Evolutionary conservation across 2,113 vertebrate genomes (phyloP).

Genomic region (Ptychochromis oligacanthus): DNA sequence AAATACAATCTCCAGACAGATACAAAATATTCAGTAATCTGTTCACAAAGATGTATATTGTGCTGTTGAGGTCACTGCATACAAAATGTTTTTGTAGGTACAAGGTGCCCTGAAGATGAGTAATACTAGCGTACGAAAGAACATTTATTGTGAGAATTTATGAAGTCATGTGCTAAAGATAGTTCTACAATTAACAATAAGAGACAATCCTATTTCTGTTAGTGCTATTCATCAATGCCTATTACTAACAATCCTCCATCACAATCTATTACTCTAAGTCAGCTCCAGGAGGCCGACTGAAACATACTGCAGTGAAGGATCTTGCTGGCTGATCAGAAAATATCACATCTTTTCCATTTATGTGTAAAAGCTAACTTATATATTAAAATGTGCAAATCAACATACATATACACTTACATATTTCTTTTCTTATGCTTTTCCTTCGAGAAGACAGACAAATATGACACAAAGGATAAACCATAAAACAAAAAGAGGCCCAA

Average conservation of each 20-base stretch:
- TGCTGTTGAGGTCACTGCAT: not conserved
- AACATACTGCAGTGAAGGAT: conserved; percentile 24
- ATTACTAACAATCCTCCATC: conserved; percentile 36
- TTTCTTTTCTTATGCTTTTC: conserved; percentile 19
- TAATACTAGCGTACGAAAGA: not conserved
- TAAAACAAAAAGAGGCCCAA: not conserved
- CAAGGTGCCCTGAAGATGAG: conserved; percentile 11
- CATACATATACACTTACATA: conserved; percentile 52
- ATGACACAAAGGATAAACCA: not conserved
- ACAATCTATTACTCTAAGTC: conserved; percentile 11
- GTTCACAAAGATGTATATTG: not conserved
- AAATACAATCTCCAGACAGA: not conserved
- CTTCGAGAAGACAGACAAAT: conserved; percentile 10
- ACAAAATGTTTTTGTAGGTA: not conserved
- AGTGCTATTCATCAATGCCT: conserved; percentile 36
- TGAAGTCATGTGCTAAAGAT: not conserved
- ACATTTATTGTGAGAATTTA: not conserved
- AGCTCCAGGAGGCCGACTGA: not conserved
- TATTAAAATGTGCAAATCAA: conserved; percentile 83
- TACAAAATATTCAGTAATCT: not conserved
- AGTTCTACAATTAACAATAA: conserved; percentile 5
- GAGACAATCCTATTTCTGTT: conserved; percentile 37
- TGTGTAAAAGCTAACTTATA: conserved; percentile 63
- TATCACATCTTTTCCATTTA: conserved; percentile 43
- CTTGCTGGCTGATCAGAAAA: conserved; percentile 23